These are phyloP conservation scores for Coracopsis vasa DNA, from an alignment of 2,113 vertebrate species.

Conservation along the genomic window DNA sequence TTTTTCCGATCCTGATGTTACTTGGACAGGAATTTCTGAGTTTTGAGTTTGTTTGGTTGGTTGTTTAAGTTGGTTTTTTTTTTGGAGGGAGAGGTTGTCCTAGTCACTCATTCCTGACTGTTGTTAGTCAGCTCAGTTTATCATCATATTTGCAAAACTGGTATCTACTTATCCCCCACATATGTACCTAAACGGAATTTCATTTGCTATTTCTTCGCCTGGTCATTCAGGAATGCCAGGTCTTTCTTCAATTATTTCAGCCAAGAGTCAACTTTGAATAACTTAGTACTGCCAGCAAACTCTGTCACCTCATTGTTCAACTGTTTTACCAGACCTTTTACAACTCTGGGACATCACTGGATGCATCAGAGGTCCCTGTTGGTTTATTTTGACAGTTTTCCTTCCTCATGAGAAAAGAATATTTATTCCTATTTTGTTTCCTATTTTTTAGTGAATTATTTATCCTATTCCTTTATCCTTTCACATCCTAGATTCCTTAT, in stretches of 20 bases:
- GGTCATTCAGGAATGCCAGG: not conserved
- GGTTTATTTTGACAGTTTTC: not conserved
- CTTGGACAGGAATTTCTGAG: not conserved
- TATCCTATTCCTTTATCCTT: not conserved
- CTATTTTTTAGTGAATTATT: not conserved
- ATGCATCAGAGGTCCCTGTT: not conserved
- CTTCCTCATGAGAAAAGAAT: not conserved
- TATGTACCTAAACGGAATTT: not conserved
- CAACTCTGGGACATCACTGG: not conserved
- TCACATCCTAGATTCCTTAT: not conserved
- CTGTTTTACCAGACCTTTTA: not conserved
- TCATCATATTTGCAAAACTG: not conserved
- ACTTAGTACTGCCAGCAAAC: not conserved
- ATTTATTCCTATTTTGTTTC: not conserved
- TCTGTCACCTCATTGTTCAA: not conserved
- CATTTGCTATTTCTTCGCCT: not conserved
- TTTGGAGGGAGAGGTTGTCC: not conserved
- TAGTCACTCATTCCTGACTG: not conserved
- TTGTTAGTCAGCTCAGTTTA: not conserved
- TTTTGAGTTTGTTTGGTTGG: not conserved
- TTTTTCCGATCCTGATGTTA: not conserved
- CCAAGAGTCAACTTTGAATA: not conserved
- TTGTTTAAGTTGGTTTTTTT: not conserved
- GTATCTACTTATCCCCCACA: rapidly evolving
- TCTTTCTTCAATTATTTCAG: not conserved